These are phyloP conservation scores for Rhipidura dahli DNA, from an alignment of 2,113 vertebrate genomes.

Conservation along the genomic window DNA sequence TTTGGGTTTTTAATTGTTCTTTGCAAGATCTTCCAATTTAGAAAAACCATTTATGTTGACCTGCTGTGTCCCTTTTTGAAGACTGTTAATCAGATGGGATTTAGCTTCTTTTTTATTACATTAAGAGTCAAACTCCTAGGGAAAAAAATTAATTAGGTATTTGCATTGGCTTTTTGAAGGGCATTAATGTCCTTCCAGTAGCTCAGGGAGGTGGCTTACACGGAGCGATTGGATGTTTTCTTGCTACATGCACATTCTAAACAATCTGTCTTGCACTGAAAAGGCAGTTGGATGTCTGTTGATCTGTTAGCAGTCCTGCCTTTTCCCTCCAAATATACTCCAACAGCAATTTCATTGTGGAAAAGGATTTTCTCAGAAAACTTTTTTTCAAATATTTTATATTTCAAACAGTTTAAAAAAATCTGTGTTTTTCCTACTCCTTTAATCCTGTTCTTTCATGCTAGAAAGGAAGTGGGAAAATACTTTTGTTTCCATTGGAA, in stretches of 20 bases:
- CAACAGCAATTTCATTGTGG: neutral
- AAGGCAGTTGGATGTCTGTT: neutral
- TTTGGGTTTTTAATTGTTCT: neutral
- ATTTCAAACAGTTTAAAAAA: neutral
- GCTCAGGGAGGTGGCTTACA: neutral
- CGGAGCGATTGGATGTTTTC: neutral
- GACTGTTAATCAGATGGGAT: neutral
- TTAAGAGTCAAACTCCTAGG: neutral
- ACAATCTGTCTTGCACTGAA: neutral
- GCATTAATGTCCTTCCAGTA: neutral
- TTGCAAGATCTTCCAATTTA: neutral
- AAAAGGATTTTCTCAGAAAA: neutral
- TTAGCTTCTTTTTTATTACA: neutral
- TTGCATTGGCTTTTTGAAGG: neutral
- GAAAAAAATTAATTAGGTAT: neutral
- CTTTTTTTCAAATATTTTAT: neutral
- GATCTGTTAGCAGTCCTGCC: neutral
- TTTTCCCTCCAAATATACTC: neutral
- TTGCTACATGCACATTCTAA: neutral
- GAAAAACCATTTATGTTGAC: neutral
- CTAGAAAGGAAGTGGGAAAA: neutral
- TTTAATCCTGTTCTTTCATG: neutral
- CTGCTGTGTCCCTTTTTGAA: neutral
- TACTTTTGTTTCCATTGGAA: neutral
- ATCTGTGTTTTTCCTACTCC: accelerated